Evolutionary conservation across 2,888 invertebrate genomes (phyloP).

Genomic region (Chrysina gloriosa): DNA sequence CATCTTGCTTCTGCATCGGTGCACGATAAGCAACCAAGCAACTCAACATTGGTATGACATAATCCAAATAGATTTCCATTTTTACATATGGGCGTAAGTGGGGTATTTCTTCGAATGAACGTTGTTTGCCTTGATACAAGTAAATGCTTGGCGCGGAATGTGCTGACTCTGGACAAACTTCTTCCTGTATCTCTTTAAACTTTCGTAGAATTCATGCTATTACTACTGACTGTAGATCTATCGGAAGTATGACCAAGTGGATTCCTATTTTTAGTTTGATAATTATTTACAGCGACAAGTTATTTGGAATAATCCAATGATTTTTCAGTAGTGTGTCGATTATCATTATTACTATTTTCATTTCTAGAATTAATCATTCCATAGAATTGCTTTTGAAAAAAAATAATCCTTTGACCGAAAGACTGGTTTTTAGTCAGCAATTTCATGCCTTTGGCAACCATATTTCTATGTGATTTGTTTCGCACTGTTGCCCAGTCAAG

Average conservation of each 20-base stretch:
- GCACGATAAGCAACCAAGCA: slow-evolving; percentile 8
- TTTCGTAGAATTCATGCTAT: too few relatives aligned
- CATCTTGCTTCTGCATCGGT: slow-evolving; percentile 3
- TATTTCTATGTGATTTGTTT: background rate
- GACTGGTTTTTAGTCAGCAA: too few relatives aligned
- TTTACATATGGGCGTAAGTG: background rate
- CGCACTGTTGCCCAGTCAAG: background rate
- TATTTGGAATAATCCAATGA: too few relatives aligned
- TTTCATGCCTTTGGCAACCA: too few relatives aligned
- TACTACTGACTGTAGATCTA: too few relatives aligned
- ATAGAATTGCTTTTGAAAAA: background rate
- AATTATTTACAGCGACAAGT: too few relatives aligned
- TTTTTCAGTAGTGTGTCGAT: background rate
- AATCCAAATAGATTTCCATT: slow-evolving; percentile 10
- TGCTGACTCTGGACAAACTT: too few relatives aligned
- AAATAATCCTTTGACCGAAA: too few relatives aligned
- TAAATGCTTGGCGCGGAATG: background rate
- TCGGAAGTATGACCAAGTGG: too few relatives aligned
- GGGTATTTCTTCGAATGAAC: slow-evolving; percentile 11
- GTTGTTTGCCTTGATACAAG: slow-evolving; percentile 14
- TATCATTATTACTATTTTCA: background rate
- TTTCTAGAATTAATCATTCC: background rate
- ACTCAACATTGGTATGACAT: slow-evolving; percentile 24
- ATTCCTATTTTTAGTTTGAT: too few relatives aligned
- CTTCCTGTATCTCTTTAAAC: too few relatives aligned